phyloP scores from a whole-genome alignment of 2,888 invertebrate genomes.

The Heterodera filipjevi region DNA sequence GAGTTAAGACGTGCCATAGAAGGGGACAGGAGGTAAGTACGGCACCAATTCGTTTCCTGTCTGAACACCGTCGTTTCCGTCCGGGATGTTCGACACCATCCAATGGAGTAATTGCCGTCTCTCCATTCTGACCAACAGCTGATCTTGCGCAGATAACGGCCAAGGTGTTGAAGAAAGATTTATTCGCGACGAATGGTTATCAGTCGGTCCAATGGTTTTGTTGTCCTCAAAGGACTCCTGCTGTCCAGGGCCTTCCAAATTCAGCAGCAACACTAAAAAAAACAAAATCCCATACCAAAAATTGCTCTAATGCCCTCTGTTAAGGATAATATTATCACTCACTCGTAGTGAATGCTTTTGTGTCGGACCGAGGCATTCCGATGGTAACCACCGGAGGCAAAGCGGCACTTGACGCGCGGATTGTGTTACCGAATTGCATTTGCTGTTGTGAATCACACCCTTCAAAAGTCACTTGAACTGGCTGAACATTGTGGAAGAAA shows the following conservation, averaged over 20 bases:
- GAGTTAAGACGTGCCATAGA: slow-evolving; percentile 77
- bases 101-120: slow-evolving; percentile 67
- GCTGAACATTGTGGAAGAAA: slow-evolving; percentile 57
- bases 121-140: slow-evolving; percentile 8
- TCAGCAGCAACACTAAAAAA: slow-evolving; percentile 76
- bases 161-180: background rate
- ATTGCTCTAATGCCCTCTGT: background rate
- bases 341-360: background rate
- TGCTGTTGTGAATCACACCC: background rate
- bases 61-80: slow-evolving; percentile 39
- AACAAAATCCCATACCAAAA: background rate
- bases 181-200: background rate
- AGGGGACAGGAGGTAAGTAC: slow-evolving; percentile 89
- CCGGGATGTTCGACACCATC: slow-evolving; percentile 68
- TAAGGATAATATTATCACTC: background rate
- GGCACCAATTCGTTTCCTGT: slow-evolving; percentile 50
- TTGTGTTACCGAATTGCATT: slow-evolving; percentile 42
- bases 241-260: slow-evolving; percentile 77
- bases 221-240: background rate
- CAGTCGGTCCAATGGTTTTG: background rate
- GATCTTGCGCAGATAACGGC: background rate
- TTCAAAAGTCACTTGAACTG: slow-evolving; percentile 47
- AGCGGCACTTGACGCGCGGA: slow-evolving; percentile 27
- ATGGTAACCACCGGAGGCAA: slow-evolving; percentile 36
- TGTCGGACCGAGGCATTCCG: slow-evolving; percentile 11